Evolutionary conservation across 1,140 invertebrate genomes (phyloP).

Genomic region (Hesperophylax magnus): DNA sequence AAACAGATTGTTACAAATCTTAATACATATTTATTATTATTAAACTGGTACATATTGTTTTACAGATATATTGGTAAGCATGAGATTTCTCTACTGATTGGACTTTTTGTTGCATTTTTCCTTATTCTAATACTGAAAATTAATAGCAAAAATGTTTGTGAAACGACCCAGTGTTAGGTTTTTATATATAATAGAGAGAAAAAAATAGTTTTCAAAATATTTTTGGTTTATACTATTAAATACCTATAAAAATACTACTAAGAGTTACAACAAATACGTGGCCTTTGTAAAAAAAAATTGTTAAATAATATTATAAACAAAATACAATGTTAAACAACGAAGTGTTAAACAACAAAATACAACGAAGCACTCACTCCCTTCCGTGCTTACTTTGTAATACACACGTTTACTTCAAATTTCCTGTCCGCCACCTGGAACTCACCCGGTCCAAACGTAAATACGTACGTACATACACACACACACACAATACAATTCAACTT

Average conservation of each 20-base stretch:
- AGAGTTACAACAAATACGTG: conserved; percentile 49
- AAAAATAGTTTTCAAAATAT: conserved; percentile 30
- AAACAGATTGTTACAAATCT: no score
- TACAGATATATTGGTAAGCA: no score
- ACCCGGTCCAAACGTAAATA: no score
- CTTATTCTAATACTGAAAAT: no score
- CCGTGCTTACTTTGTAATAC: not conserved
- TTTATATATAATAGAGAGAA: conserved; percentile 2
- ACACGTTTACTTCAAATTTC: not conserved
- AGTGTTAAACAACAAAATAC: conserved; percentile 7
- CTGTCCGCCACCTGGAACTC: no score
- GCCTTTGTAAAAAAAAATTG: conserved; percentile 42
- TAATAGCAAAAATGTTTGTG: not conserved
- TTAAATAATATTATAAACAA: conserved; percentile 24
- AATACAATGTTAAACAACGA: conserved; percentile 6
- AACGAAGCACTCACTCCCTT: not conserved
- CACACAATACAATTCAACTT: not conserved
- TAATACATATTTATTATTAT: no score
- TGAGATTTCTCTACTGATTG: no score
- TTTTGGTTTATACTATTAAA: conserved; percentile 48
- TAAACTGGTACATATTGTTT: no score
- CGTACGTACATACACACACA: no score
- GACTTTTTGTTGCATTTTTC: no score
- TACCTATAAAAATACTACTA: conserved; percentile 46
- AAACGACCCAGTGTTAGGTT: not conserved